phyloP scores from a whole-genome alignment of 2,797 vertebrate genomes.

The Oryzias dopingdopingensis region DNA sequence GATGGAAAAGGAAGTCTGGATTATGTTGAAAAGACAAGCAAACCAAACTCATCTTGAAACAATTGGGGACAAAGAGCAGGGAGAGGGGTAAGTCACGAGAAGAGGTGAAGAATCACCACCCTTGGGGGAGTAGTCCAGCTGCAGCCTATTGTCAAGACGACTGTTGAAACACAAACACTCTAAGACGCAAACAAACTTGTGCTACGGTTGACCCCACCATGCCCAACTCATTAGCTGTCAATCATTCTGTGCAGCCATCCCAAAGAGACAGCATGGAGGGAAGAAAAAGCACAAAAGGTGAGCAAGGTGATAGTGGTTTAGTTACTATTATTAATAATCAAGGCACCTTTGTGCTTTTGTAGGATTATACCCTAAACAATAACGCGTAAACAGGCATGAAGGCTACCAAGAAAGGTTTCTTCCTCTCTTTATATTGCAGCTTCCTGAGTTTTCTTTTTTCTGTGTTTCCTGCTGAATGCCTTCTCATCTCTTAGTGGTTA shows the following conservation, averaged over 20 bases:
- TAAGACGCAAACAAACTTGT: conserved; percentile 56
- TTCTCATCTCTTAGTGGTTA: conserved; percentile 26
- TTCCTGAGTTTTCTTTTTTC: conserved; percentile 22
- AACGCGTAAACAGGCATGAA: conserved; percentile 15
- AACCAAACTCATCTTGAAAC: conserved; percentile 79
- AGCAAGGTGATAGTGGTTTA: conserved; percentile 46
- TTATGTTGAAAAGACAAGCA: conserved; percentile 70
- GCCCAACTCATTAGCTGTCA: conserved; percentile 71
- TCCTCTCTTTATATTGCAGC: conserved; percentile 7
- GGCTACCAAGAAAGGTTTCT: conserved; percentile 18
- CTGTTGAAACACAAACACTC: conserved; percentile 41
- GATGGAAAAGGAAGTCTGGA: conserved; percentile 72
- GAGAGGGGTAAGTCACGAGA: conserved; percentile 51
- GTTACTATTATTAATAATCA: conserved; percentile 45
- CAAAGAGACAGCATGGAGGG: conserved; percentile 13
- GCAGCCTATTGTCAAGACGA: conserved; percentile 55
- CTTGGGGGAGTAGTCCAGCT: conserved; percentile 48
- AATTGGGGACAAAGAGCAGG: conserved; percentile 55
- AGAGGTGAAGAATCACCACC: conserved; percentile 42
- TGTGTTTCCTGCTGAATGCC: conserved; percentile 34
- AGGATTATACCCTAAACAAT: conserved; percentile 11
- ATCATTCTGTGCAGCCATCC: conserved; percentile 57
- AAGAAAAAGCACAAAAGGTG: conserved; percentile 30
- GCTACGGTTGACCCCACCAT: conserved; percentile 63
- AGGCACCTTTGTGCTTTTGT: conserved; percentile 13